A percentile compares a stretch with the other conserved stretches of the same genome.
These are phyloP conservation scores for Stenopsyche tienmushanensis DNA, from an alignment of 1,140 invertebrate genomes.

Conservation along the genomic window DNA sequence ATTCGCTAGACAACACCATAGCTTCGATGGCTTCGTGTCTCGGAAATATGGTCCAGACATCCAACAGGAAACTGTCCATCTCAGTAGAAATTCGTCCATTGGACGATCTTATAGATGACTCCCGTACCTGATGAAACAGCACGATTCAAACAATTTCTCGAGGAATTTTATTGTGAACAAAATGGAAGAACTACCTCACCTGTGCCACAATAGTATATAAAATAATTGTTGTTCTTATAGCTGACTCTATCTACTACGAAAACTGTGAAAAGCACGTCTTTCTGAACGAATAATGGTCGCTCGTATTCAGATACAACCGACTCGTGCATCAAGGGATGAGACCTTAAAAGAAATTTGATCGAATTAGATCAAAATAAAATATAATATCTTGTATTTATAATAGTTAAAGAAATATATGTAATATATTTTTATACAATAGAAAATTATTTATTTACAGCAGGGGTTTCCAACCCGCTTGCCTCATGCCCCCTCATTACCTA, in stretches of 20 bases:
- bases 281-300: constrained; percentile 31
- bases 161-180: background rate
- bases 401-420: background rate
- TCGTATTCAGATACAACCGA: constrained; percentile 19
- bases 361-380: no score
- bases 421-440: constrained; percentile 10
- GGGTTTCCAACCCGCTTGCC: no score
- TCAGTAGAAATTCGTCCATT: background rate
- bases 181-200: constrained; percentile 18
- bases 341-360: constrained; percentile 22
- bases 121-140: constrained; percentile 23
- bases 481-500: no score
- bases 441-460: background rate
- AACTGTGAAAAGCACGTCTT: constrained; percentile 28
- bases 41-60: constrained; percentile 30
- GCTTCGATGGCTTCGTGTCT: background rate
- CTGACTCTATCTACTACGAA: constrained; percentile 30
- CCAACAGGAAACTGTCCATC: constrained; percentile 25
- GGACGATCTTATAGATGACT: constrained; percentile 33
- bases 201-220: constrained; percentile 33
- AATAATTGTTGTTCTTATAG: constrained; percentile 18
- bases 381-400: no score
- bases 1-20: constrained; percentile 19
- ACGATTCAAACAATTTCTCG: no score
- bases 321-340: constrained; percentile 36